Evolutionary conservation across 23 tunicate genomes (phyloP).

Genomic region (Botrylloides violaceus): DNA sequence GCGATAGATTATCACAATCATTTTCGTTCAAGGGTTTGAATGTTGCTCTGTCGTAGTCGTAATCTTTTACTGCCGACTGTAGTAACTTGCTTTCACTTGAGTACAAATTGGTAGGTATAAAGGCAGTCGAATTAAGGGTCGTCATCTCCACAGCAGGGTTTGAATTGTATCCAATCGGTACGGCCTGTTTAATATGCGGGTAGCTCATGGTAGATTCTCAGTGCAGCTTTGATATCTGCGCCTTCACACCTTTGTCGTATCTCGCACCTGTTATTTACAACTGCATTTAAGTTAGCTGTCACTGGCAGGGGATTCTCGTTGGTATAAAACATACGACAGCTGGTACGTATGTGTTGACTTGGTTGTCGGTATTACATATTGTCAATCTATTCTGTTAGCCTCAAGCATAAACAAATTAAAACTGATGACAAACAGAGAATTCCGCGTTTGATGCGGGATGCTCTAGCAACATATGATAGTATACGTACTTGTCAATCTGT

Average conservation of each 20-base stretch:
- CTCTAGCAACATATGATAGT: neutral
- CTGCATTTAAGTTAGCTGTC: neutral
- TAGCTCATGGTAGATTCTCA: neutral
- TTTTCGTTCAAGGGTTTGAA: too few relatives aligned
- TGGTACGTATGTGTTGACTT: neutral
- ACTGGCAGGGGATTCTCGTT: neutral
- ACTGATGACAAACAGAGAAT: neutral
- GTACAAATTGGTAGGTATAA: too few relatives aligned
- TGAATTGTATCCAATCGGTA: too few relatives aligned
- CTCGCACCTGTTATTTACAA: neutral
- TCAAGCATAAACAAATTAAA: neutral
- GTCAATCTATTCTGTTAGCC: conserved; percentile 5
- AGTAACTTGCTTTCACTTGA: too few relatives aligned
- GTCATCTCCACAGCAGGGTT: too few relatives aligned
- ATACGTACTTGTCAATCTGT: neutral
- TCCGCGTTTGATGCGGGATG: neutral
- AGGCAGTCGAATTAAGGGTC: too few relatives aligned
- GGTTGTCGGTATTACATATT: neutral
- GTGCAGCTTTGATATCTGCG: too few relatives aligned
- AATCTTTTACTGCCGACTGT: too few relatives aligned
- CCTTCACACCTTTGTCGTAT: too few relatives aligned
- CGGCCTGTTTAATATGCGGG: neutral
- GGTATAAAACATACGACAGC: neutral
- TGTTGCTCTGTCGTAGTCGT: too few relatives aligned
- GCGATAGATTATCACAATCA: too few relatives aligned